Evolutionary conservation across 2,113 vertebrate species (phyloP).

Genomic region (Tauraco erythrolophus): DNA sequence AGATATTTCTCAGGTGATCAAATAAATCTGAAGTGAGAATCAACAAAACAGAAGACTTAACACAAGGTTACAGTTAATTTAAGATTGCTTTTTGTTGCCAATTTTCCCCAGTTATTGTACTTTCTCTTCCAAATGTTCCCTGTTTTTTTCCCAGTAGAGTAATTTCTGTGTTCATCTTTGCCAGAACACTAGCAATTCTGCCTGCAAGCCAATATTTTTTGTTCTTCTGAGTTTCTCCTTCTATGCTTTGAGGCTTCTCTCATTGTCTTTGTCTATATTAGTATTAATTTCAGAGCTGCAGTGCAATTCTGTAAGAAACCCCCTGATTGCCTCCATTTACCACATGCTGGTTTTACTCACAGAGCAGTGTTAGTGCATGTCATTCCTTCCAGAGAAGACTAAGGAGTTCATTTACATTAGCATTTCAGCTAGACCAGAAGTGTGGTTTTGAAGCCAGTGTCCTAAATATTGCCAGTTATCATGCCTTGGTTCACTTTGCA

Average conservation of each 20-base stretch:
- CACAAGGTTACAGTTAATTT: constrained; percentile 19
- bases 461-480: not conserved
- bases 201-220: not conserved
- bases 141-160: not conserved
- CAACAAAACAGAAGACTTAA: constrained; percentile 13
- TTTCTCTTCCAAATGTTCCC: constrained; percentile 48
- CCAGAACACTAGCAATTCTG: constrained; percentile 25
- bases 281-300: not conserved
- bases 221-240: not conserved
- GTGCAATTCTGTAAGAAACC: not conserved
- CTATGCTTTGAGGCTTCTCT: not conserved
- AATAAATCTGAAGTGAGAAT: not conserved
- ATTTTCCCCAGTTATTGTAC: constrained; percentile 17
- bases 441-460: not conserved
- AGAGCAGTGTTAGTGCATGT: not conserved
- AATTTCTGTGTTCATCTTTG: not conserved
- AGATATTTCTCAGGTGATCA: not conserved
- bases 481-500: not conserved
- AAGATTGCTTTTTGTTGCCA: not conserved
- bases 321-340: not conserved
- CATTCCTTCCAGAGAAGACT: not conserved
- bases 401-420: not conserved
- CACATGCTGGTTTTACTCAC: not conserved
- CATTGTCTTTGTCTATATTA: not conserved
- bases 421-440: not conserved